Evolutionary conservation across 2,797 vertebrate species (phyloP).

Genomic region (Margarornis squamiger): DNA sequence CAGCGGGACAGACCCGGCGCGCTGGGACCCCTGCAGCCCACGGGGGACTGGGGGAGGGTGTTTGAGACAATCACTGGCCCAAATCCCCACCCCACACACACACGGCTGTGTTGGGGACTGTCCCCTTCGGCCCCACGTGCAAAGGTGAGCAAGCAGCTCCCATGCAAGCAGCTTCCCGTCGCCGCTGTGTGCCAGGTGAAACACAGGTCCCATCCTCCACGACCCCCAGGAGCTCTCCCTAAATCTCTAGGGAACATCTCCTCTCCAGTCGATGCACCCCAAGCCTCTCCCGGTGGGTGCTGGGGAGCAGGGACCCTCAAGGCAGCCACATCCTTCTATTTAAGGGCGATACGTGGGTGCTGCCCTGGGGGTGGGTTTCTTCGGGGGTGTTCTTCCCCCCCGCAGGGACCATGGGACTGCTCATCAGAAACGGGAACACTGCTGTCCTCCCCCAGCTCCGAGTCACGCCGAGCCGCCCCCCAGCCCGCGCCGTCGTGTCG

Average conservation of each 20-base stretch:
- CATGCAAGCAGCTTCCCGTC: rapidly evolving
- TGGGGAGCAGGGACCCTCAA: not conserved
- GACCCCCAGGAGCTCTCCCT: not conserved
- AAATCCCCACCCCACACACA: not conserved
- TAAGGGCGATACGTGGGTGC: rapidly evolving
- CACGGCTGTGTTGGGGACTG: rapidly evolving
- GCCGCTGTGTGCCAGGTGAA: rapidly evolving
- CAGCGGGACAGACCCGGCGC: rapidly evolving
- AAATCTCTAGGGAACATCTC: not conserved
- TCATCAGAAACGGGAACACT: rapidly evolving
- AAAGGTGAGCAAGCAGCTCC: not conserved
- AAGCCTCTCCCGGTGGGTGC: not conserved
- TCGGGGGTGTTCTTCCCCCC: not conserved
- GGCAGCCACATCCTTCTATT: not conserved
- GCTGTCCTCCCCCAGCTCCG: not conserved
- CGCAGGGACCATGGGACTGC: not conserved
- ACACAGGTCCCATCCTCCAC: not conserved
- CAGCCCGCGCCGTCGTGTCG: not conserved
- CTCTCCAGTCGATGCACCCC: not conserved
- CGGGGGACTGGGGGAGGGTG: not conserved
- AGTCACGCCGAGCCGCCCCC: not conserved
- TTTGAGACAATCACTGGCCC: rapidly evolving
- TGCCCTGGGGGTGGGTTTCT: not conserved
- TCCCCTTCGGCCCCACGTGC: not conserved
- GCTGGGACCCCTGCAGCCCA: rapidly evolving